A percentile compares a stretch with the other conserved stretches of the same genome.
Conservation (phyloP, 2,797 vertebrate species). For the Pteronotus mesoamericanus region DNA sequence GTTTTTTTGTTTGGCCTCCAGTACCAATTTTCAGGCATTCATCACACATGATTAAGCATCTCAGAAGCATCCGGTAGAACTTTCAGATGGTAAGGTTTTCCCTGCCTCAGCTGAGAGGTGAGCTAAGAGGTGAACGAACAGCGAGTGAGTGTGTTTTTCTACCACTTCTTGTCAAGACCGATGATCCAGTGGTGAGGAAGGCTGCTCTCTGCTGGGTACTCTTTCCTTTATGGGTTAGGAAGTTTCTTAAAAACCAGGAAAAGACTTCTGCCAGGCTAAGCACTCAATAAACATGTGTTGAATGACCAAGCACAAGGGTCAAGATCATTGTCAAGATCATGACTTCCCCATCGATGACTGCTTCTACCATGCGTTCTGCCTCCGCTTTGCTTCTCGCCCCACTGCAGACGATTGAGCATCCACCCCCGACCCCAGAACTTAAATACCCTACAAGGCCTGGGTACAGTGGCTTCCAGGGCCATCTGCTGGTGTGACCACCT, state of each 20-base stretch:
- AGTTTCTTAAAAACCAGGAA: neutral
- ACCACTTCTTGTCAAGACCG: neutral
- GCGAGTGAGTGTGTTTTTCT: accelerated
- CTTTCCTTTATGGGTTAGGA: neutral
- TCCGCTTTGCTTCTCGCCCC: neutral
- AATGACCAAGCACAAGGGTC: neutral
- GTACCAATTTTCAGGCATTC: neutral
- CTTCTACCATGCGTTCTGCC: neutral
- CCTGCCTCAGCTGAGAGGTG: neutral
- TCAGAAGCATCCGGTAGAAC: neutral
- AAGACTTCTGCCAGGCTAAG: neutral
- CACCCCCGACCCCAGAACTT: accelerated
- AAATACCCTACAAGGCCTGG: neutral
- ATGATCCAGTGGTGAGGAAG: accelerated
- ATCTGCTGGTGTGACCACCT: neutral
- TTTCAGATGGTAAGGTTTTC: neutral
- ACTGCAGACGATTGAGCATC: accelerated
- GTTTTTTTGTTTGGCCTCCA: neutral
- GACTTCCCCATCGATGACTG: accelerated
- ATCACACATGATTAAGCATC: neutral
- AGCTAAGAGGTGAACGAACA: accelerated
- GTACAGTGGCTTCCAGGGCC: neutral
- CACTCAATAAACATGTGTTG: neutral
- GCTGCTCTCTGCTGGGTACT: accelerated
- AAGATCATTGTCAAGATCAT: neutral